Evolutionary conservation across 2,888 invertebrate genomes (phyloP).

Genomic region (Rotaria macrura): DNA sequence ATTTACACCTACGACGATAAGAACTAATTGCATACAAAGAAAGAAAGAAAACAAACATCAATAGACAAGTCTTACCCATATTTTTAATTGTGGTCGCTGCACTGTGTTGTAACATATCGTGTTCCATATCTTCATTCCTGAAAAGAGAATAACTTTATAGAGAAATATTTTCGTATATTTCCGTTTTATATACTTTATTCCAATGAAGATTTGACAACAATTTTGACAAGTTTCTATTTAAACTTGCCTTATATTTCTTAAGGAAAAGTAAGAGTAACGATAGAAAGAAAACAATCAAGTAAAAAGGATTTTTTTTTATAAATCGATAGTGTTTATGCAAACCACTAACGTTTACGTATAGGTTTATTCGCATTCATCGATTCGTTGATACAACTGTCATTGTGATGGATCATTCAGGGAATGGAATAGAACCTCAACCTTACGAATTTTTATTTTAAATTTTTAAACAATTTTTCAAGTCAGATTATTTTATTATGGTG

Average conservation of each 20-base stretch:
- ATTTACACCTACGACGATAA: conserved; percentile 65
- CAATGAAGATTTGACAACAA: not conserved
- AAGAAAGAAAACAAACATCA: not conserved
- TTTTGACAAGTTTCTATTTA: not conserved
- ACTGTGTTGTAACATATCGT: not conserved
- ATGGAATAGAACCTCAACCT: not conserved
- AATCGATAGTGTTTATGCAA: not conserved
- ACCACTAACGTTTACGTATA: not conserved
- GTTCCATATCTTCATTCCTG: conserved; percentile 15
- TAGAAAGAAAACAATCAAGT: not conserved
- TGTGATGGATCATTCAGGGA: not conserved
- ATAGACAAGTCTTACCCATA: not conserved
- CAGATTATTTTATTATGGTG: not conserved
- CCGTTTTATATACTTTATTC: not conserved
- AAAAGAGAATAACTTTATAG: not conserved
- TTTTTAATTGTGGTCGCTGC: not conserved
- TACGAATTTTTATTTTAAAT: not conserved
- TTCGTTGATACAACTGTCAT: not conserved
- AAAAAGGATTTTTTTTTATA: not conserved
- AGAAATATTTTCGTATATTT: not conserved
- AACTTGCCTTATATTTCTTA: not conserved
- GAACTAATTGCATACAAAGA: not conserved
- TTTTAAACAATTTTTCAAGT: not conserved
- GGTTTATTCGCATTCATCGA: not conserved
- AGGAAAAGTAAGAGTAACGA: too few relatives aligned